Percentiles rank a stretch among this genome's conserved stretches.
Evolutionary conservation across 2,888 invertebrate species (phyloP).

Genomic region (Tachina grossa): DNA sequence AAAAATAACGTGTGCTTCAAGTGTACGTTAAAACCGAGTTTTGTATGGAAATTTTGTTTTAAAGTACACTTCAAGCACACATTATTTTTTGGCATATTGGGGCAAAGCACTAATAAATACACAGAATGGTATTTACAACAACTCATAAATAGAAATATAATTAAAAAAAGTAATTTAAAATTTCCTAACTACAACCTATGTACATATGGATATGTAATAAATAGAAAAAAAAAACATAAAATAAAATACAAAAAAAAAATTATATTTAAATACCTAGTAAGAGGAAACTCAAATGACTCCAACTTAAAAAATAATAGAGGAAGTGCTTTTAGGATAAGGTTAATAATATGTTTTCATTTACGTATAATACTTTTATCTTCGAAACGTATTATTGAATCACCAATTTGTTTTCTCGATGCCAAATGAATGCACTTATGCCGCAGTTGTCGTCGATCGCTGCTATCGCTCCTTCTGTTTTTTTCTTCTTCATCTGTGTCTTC

Average conservation of each 20-base stretch:
- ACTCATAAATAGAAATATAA: slow-evolving; percentile 46
- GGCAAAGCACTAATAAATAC: slow-evolving; percentile 25
- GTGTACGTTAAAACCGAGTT: too few species aligned
- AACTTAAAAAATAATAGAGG: slow-evolving; percentile 13
- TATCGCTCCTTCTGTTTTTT: slow-evolving; percentile 37
- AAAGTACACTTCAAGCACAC: too few species aligned
- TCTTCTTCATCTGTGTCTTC: slow-evolving; percentile 46
- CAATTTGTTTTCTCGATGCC: slow-evolving; percentile 83
- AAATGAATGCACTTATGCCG: slow-evolving; percentile 83
- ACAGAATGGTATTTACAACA: slow-evolving; percentile 53
- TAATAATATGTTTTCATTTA: slow-evolving; percentile 73
- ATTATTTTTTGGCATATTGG: too few species aligned
- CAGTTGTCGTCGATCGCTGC: not conserved
- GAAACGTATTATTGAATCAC: slow-evolving; percentile 82
- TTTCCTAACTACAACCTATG: slow-evolving; percentile 62
- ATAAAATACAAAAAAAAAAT: slow-evolving; percentile 17
- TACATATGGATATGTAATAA: slow-evolving; percentile 2
- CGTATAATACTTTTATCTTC: slow-evolving; percentile 81
- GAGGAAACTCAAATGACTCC: not conserved
- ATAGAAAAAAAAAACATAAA: slow-evolving; percentile 20
- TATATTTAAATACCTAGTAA: not conserved
- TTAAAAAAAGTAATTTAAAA: slow-evolving; percentile 44
- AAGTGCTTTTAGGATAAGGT: slow-evolving; percentile 3
- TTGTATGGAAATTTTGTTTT: too few species aligned
- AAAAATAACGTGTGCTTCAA: too few species aligned